Base-by-base conservation (phyloP, 1,140 invertebrate species). In the Bombus impatiens region DNA sequence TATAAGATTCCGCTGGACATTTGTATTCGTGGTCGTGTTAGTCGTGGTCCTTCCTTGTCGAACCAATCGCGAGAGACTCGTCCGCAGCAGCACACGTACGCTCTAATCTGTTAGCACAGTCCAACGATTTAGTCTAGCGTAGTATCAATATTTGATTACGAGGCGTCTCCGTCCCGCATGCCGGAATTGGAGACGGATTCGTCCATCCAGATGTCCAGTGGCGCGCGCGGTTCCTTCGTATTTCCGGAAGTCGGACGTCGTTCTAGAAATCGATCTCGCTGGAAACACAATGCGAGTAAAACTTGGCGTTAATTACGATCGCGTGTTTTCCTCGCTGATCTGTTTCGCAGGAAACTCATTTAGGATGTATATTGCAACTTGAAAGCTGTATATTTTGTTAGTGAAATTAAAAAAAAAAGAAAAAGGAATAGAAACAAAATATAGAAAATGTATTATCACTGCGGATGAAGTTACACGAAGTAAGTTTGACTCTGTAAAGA, bases 131-230 rank as follows among this genome's bases (percentile, higher is more conserved):
- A 86, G 90, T 91, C 88, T 85, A 86, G 91, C 88, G 87, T 88
- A 91, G 89, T 93, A 93, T 93, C 92, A 93, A 93, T 93, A 93
- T 93, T 93, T 93, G 92, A 93, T 83, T 82, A 91, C 87, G 89
- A 84, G 88, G 79, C 89, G 74, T 80, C 82, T 83, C 88, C 88
- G 85, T 89, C 77, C 80, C 84, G 78, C 84, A 82, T 86, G 70
- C 71, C 59, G 53, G 71, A 80, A 86, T 85, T 88, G 70, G 72
- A 70, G 84, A 79, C 76, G 67, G 87, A 72, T 67, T 89, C 84
- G 82, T 71, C 79, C 76, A 47, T 89, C 65, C 35, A 47, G 77
- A 77, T 86, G 88, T 82, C 84, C 87, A 81, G 67, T 40, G 35
- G 47, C 47, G 70, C 42, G 57, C 37, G n/a, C 32, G 35, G 44